phyloP scores from a whole-genome alignment of 2,888 invertebrate species.

The Diploptera punctata region DNA sequence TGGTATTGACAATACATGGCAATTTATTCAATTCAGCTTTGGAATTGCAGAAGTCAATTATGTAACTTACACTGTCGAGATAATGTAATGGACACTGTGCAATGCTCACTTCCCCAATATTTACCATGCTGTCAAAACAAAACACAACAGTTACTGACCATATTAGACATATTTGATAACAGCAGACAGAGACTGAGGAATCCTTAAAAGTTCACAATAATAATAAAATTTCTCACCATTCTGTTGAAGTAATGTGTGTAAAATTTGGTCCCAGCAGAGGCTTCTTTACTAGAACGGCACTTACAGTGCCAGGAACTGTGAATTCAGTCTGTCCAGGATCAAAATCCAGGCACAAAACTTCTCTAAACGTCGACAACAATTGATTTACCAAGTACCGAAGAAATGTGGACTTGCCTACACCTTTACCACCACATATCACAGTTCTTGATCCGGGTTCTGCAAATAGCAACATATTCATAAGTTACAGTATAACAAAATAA shows the following conservation, averaged over 20 bases:
- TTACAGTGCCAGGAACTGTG: conserved; percentile 81
- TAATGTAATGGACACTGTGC: conserved; percentile 67
- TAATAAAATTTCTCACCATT: too few relatives aligned
- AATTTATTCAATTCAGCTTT: conserved; percentile 53
- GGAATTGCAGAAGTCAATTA: conserved; percentile 59
- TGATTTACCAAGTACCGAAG: conserved; percentile 75
- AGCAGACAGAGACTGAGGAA: too few relatives aligned
- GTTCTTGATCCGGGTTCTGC: conserved; percentile 34
- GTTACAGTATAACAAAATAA: too few relatives aligned
- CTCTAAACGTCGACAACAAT: conserved; percentile 57
- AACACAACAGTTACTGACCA: too few relatives aligned
- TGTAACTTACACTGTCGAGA: conserved; percentile 60
- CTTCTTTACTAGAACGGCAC: conserved; percentile 66
- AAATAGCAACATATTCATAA: too few relatives aligned
- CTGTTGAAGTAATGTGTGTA: conserved; percentile 68
- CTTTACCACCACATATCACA: conserved; percentile 80
- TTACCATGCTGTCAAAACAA: conserved; percentile 61
- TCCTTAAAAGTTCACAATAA: too few relatives aligned
- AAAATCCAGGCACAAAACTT: conserved; percentile 79
- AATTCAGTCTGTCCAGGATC: conserved; percentile 95
- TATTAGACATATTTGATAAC: too few relatives aligned
- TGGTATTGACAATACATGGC: conserved; percentile 81
- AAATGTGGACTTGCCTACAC: conserved; percentile 87
- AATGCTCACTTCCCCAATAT: conserved; percentile 71
- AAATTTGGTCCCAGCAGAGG: conserved; percentile 83